Percentiles rank a stretch among this genome's conserved stretches.
Conservation (phyloP, 2,888 invertebrate genomes). For the Hofmannophila pseudospretella region DNA sequence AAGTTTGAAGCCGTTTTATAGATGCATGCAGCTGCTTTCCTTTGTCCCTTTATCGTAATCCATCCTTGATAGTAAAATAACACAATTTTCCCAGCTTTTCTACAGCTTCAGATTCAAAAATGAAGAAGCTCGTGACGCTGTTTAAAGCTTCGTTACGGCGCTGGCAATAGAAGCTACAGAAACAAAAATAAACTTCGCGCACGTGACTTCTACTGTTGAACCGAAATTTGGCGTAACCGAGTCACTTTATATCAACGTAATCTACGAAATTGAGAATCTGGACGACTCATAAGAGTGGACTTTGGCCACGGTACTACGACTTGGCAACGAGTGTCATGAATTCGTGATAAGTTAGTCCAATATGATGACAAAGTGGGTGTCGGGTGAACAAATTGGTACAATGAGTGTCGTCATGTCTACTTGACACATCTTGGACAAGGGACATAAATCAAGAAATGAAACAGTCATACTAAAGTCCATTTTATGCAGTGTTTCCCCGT, state of each 20-base stretch:
- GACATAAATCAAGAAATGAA: too few relatives aligned
- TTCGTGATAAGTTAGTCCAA: not conserved
- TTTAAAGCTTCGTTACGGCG: constrained; percentile 11
- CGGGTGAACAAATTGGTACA: not conserved
- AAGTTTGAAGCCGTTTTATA: too few relatives aligned
- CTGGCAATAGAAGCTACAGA: constrained; percentile 27
- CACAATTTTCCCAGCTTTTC: too few relatives aligned
- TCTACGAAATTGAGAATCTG: constrained; percentile 24
- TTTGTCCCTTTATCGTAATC: too few relatives aligned
- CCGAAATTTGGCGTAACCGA: constrained; percentile 42
- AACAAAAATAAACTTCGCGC: constrained; percentile 50
- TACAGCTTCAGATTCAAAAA: too few relatives aligned
- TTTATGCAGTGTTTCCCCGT: too few relatives aligned
- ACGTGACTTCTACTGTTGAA: constrained; percentile 41
- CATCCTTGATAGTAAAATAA: too few relatives aligned
- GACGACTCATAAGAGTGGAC: constrained; percentile 24
- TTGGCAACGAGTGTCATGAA: constrained; percentile 24
- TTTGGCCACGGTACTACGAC: constrained; percentile 23
- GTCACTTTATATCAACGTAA: constrained; percentile 28
- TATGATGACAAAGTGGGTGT: constrained; percentile 1
- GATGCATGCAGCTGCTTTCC: too few relatives aligned
- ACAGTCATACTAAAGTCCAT: too few relatives aligned
- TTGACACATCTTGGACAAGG: too few relatives aligned
- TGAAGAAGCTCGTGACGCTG: not conserved
- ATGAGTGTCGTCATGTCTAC: too few relatives aligned